A percentile compares a stretch with the other conserved stretches of the same genome.
These are phyloP conservation scores for Scaptomyza cyrtandrae DNA, from an alignment of 2,888 invertebrate genomes.

Conservation along the genomic window DNA sequence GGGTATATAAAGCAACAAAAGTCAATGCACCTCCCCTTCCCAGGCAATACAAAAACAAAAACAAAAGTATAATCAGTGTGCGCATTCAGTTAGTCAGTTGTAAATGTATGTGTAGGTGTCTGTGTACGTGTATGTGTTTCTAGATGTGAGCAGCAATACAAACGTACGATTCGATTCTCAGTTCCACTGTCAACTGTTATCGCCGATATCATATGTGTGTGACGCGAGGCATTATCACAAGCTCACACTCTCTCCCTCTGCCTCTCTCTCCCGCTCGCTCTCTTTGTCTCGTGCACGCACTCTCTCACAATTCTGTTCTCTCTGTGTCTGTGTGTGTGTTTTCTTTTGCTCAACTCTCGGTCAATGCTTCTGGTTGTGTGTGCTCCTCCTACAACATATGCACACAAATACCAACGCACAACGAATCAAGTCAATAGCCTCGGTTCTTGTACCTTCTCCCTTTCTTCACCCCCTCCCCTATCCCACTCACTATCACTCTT, in stretches of 20 bases:
- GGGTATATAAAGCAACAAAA: slow-evolving; percentile 45
- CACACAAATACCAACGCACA: slow-evolving; percentile 30
- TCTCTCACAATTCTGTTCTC: neutral
- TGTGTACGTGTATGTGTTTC: slow-evolving; percentile 15
- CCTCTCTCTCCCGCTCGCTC: slow-evolving; percentile 3
- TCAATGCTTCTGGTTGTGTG: slow-evolving; percentile 66
- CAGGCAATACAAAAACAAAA: slow-evolving; percentile 33
- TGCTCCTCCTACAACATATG: slow-evolving; percentile 52
- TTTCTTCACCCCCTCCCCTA: slow-evolving; percentile 1
- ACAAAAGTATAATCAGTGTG: slow-evolving; percentile 54
- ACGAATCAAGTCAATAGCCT: slow-evolving; percentile 71
- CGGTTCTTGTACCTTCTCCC: slow-evolving; percentile 28
- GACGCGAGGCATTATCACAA: slow-evolving; percentile 59
- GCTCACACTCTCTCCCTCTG: slow-evolving; percentile 6
- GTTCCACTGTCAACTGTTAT: slow-evolving; percentile 70
- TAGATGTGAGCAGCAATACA: slow-evolving; percentile 35
- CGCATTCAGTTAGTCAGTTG: slow-evolving; percentile 1
- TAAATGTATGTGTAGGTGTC: slow-evolving; percentile 4
- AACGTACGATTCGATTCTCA: slow-evolving; percentile 29
- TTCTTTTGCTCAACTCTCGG: slow-evolving; percentile 70
- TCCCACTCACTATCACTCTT: neutral
- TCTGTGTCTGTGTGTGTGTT: slow-evolving; percentile 39
- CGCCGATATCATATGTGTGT: slow-evolving; percentile 65
- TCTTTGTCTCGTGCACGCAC: slow-evolving; percentile 10
- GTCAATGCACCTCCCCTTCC: slow-evolving; percentile 54